Evolutionary conservation across 2,888 invertebrate genomes (phyloP), one percentile per base, ranked within the genome.

Genomic region (Athalia circularis): DNA sequence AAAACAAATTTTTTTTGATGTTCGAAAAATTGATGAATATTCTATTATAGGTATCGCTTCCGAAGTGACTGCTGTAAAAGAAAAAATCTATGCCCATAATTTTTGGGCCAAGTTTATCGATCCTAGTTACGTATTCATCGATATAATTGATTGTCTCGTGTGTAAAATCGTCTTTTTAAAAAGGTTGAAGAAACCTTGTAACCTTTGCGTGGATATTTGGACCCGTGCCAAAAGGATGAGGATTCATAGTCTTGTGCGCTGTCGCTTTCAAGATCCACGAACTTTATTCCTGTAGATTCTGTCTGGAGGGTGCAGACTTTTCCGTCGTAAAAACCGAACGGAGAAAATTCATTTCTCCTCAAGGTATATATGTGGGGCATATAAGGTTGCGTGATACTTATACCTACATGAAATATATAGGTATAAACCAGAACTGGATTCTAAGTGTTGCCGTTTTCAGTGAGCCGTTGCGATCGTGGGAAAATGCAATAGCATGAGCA

Each of bases 191-290:
- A 72, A 47, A 68, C 59, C 43, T 45, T 45, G 72, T 57, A 11
- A 11, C 45, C 59, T 13, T 72, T 5, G 68, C 54, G 29, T 1
- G 29, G 29, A 11, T 11, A 68, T 5, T 45, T 72, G 72, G 72
- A 72, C 47, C 45, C 4, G 8, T 57, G 72, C 72, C 72, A 72
- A 72, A 59, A 59, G 29, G 29, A 29, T 9, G 47, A 59, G 47
- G 72, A 72, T 72, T 72, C 72, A 59, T 72, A 43, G 70, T 70
- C n/a, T 7, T 70, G 50, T 54, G 54, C 15, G 43, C 43, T 15
- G 68, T 15, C 57, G 13, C 45, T 59, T 72, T 72, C 72, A 45
- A 72, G 72, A 72, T 72, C 72, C 57, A 59, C 72, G 52, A 72
- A 59, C 45, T 59, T 62, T 72, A 59, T 72, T 72, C 59, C 72